Base-by-base conservation (phyloP, 1,140 invertebrate genomes). In the Arctopsyche grandis region DNA sequence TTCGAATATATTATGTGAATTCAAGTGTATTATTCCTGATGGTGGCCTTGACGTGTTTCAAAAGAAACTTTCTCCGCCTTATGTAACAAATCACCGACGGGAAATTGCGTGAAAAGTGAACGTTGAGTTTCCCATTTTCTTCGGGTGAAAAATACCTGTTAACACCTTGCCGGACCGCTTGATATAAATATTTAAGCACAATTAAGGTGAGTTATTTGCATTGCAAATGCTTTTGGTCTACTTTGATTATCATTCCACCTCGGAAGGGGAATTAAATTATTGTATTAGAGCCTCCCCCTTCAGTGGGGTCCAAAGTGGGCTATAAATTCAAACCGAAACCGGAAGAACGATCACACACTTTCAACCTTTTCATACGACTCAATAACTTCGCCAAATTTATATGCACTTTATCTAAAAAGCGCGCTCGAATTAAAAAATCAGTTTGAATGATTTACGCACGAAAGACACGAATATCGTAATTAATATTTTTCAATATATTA, bases 181-280 rank as follows among this genome's bases (percentile, higher is more conserved):
- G 75, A 77, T 80, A 80, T 80, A 80, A 80, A 80, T 80, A 80
- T 80, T 77, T 80, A 80, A 77, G 74, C 75, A 75, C 75, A 80
- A 80, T 80, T 80, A 80, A 80, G 75, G 74, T 58, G 48, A 73
- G 24, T 19, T 22, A 80, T 80, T 77, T 80, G 75, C 58, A 80
- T 71, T 80, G 74, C 79, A 77, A 80, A 80, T 80, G 74, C 69
- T 66, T 66, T 66, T 16, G 75, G 74, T 77, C 75, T 71, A 73
- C 75, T 80, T 77, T 80, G 79, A 77, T 80, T 80, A 80, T 80
- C 79, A 80, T 77, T 80, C 38, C 56, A 12, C 71, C 71, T n/a
- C 44, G 24, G 44, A 19, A 26, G 69, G 75, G 56, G 69, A 80
- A 77, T 80, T 70, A 77, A 80, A 70, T 77, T 71, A 80, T 80